These are phyloP conservation scores for Eclectus roratus DNA, from an alignment of 2,113 vertebrate genomes.

Conservation along the genomic window DNA sequence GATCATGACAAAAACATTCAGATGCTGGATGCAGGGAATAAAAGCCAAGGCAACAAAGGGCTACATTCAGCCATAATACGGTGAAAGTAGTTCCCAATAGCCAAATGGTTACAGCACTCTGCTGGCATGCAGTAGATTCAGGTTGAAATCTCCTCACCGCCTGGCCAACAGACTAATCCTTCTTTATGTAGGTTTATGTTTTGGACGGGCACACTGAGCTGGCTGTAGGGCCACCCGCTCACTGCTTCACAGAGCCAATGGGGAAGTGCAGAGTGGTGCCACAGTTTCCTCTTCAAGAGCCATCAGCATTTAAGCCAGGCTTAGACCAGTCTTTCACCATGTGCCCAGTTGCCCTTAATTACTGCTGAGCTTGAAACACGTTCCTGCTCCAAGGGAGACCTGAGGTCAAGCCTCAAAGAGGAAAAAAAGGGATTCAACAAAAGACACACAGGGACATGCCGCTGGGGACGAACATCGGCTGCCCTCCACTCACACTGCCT, in stretches of 20 bases:
- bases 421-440: neutral
- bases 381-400: neutral
- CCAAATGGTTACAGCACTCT: neutral
- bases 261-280: rapidly evolving
- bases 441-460: neutral
- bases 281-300: neutral
- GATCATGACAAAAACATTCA: neutral
- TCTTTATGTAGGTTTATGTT: neutral
- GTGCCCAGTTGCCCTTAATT: neutral
- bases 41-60: neutral
- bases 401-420: neutral
- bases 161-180: neutral
- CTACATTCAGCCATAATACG: neutral
- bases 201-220: rapidly evolving
- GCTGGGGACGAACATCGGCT: neutral
- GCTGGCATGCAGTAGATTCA: neutral
- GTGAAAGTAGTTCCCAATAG: neutral
- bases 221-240: neutral
- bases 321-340: neutral
- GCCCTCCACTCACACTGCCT: neutral
- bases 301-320: neutral
- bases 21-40: neutral
- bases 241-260: neutral
- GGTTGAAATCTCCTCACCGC: neutral
- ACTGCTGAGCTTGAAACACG: rapidly evolving